Conservation (phyloP, 2,113 vertebrate genomes). For the Macquaria ambigua region DNA sequence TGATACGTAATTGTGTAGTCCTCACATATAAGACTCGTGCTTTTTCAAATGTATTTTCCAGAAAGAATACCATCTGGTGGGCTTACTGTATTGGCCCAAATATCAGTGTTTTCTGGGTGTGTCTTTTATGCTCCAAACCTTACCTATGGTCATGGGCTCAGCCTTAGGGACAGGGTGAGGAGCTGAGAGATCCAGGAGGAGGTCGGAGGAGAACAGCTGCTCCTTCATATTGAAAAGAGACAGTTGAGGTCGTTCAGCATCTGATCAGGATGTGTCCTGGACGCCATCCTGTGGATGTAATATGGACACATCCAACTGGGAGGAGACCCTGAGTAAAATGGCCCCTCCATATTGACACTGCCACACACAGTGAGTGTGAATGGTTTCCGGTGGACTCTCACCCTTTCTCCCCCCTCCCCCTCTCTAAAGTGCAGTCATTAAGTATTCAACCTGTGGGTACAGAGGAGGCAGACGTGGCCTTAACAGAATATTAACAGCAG, state of each 20-base stretch:
- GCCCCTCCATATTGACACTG: neutral
- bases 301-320: neutral
- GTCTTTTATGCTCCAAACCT: too few relatives aligned
- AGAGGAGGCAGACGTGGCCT: neutral
- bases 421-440: neutral
- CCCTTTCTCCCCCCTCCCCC: too few relatives aligned
- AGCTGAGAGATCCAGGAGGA: neutral
- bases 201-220: neutral
- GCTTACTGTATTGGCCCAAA: too few relatives aligned
- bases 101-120: too few relatives aligned
- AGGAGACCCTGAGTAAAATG: neutral
- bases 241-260: neutral
- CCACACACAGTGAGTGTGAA: neutral
- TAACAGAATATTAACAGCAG: slow-evolving; percentile 6
- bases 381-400: neutral
- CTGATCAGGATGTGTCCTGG: neutral
- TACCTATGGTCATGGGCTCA: too few relatives aligned
- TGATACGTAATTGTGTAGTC: too few relatives aligned
- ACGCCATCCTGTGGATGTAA: neutral
- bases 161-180: neutral
- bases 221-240: neutral
- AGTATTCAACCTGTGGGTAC: neutral
- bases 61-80: too few relatives aligned
- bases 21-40: too few relatives aligned
- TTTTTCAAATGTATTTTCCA: too few relatives aligned